Evolutionary conservation across 1,140 invertebrate species (phyloP), one percentile per base, ranked within the genome.

Genomic region (Andricus grossulariae): DNA sequence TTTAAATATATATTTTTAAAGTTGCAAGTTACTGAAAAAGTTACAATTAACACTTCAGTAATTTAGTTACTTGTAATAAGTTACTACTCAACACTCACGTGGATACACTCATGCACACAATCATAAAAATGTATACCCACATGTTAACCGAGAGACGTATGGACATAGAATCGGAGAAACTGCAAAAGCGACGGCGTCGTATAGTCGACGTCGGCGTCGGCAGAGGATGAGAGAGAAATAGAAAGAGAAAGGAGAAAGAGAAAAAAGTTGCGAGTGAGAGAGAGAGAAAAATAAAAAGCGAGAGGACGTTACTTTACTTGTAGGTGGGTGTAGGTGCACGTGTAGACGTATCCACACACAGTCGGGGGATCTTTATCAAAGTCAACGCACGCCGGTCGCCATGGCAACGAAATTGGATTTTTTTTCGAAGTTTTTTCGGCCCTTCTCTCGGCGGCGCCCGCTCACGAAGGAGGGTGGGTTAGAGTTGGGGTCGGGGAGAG

Each of bases 391-490:
- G 88, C 88, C 85, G 87, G 88, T 91, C 88, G 84, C 85, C 89
- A 90, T 91, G 84, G 90, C 89, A 90, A 90, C 89, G 86, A 91
- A 91, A 91, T 91, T 91, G 89, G 89, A 90, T 90, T 90, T 91
- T 90, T 88, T 89, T 91, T 89, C 86, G 78, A 90, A 90, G 88
- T 90, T 91, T 90, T 90, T 90, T 90, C 89, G 90, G 88, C 88
- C 87, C 85, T 89, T 87, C 78, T 77, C 79, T 74, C 79, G 19
- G 57, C 71, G 54, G 51, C 70, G 72, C 76, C 51, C 78, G 81
- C 66, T 78, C 75, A 72, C 76, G 75, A 76, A 66, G 21, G 72
- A 25, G 51, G 72, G 52, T 39, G 72, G 51, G 25, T 51, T 71
- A 32, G 74, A 72, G 76, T 66, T 71, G 70, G 66, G 80, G 77